phyloP scores from a whole-genome alignment of 2,888 invertebrate genomes.

The Drosophila quinaria region DNA sequence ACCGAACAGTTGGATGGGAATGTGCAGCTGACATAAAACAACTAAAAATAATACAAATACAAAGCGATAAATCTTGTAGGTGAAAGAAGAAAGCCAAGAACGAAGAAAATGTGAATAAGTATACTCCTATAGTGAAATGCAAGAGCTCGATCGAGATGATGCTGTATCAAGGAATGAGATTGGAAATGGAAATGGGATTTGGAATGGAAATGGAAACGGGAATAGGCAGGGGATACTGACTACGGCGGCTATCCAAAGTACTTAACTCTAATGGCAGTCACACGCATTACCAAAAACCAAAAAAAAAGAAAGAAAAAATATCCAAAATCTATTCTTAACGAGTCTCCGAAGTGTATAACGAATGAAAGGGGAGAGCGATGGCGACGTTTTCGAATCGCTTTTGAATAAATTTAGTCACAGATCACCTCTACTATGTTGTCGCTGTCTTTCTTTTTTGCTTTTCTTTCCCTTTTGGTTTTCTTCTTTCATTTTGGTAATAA shows the following conservation, averaged over 20 bases:
- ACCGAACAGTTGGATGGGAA: slow-evolving; percentile 37
- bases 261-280: slow-evolving; percentile 77
- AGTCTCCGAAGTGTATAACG: slow-evolving; percentile 49
- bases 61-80: slow-evolving; percentile 83
- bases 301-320: slow-evolving; percentile 20
- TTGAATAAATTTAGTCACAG: slow-evolving; percentile 79
- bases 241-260: slow-evolving; percentile 64
- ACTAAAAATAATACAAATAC: slow-evolving; percentile 83
- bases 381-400: slow-evolving; percentile 72
- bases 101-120: slow-evolving; percentile 34
- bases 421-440: slow-evolving; percentile 45
- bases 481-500: slow-evolving; percentile 68
- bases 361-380: slow-evolving; percentile 67
- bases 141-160: slow-evolving; percentile 40
- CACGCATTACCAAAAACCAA: slow-evolving; percentile 66
- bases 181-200: slow-evolving; percentile 10
- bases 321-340: slow-evolving; percentile 61
- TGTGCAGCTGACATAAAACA: slow-evolving; percentile 71
- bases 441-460: slow-evolving; percentile 27
- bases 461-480: slow-evolving; percentile 27
- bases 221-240: slow-evolving; percentile 22
- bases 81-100: slow-evolving; percentile 77
- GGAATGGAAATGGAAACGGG: slow-evolving; percentile 13
- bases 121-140: slow-evolving; percentile 40
- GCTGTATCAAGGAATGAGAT: slow-evolving; percentile 39